phyloP scores from a whole-genome alignment of 1,140 invertebrate genomes.

The Battus philenor region DNA sequence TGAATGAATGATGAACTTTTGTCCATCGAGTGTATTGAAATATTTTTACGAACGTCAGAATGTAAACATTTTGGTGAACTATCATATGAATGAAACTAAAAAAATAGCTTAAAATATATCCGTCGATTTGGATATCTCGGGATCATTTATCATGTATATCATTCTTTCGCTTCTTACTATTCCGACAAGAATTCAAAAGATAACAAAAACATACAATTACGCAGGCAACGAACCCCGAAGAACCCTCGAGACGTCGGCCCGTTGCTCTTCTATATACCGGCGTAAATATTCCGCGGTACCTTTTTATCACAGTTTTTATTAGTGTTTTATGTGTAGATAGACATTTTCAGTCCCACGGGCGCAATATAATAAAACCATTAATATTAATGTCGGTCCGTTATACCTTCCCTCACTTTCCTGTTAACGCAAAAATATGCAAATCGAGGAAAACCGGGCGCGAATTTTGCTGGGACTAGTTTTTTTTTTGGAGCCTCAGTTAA shows the following conservation, averaged over 20 bases:
- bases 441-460: slow-evolving; percentile 33
- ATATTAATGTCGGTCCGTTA: slow-evolving; percentile 46
- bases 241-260: neutral
- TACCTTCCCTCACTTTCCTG: slow-evolving; percentile 29
- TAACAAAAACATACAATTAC: slow-evolving; percentile 10
- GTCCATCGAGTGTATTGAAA: no score
- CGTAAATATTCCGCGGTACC: slow-evolving; percentile 12
- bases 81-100: no score
- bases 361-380: slow-evolving; percentile 53
- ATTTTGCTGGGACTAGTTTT: slow-evolving; percentile 39
- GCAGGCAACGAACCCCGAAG: slow-evolving; percentile 3
- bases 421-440: slow-evolving; percentile 59
- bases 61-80: no score
- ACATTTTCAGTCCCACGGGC: slow-evolving; percentile 26
- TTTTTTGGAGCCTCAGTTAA: slow-evolving; percentile 37
- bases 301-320: slow-evolving; percentile 25
- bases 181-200: slow-evolving; percentile 5
- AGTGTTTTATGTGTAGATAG: slow-evolving; percentile 34
- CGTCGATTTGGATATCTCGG: no score
- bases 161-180: no score
- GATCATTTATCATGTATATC: no score
- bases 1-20: no score
- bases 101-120: no score
- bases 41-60: no score
- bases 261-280: neutral